Conservation (phyloP, 53 echinoderm and acorn worm species). For the Echinarachnius parma region DNA sequence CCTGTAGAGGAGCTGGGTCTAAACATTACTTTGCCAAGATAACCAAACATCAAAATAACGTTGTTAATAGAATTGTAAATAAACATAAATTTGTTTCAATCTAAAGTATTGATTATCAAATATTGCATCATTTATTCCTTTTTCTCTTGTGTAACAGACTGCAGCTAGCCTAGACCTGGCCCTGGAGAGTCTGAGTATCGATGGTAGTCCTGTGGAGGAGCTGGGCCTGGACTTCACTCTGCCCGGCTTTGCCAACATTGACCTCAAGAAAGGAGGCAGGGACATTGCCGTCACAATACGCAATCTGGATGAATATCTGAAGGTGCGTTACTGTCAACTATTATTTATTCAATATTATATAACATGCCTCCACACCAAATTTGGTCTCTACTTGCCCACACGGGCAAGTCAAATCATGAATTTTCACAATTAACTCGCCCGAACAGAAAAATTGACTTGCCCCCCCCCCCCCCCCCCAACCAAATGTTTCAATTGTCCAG, state of each 20-base stretch:
- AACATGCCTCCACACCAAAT: too few species aligned
- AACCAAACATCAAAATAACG: conserved; percentile 75
- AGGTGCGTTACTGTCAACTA: conserved; percentile 43
- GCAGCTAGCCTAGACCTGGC: conserved; percentile 90
- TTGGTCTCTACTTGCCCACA: too few species aligned
- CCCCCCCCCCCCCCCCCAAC: too few species aligned
- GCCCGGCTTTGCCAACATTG: conserved; percentile 86
- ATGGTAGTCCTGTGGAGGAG: conserved; percentile 95
- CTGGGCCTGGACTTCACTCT: conserved; percentile 94
- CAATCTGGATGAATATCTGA: conserved; percentile 80
- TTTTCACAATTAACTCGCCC: too few species aligned
- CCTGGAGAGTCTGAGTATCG: conserved; percentile 91
- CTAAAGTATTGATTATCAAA: too few species aligned
- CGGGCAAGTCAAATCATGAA: too few species aligned
- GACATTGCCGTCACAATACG: conserved; percentile 84
- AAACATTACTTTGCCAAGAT: conserved; percentile 77
- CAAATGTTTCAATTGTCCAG: too few species aligned
- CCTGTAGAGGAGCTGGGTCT: conserved; percentile 79
- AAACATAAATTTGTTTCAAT: too few species aligned
- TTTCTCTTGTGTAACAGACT: conserved; percentile 49
- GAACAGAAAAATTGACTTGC: too few species aligned
- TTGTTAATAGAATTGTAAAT: too few species aligned
- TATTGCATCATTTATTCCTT: not conserved
- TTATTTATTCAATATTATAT: too few species aligned
- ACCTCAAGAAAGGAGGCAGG: conserved; percentile 97